phyloP scores from a whole-genome alignment of 2,888 invertebrate species.

The Plusia festucae region DNA sequence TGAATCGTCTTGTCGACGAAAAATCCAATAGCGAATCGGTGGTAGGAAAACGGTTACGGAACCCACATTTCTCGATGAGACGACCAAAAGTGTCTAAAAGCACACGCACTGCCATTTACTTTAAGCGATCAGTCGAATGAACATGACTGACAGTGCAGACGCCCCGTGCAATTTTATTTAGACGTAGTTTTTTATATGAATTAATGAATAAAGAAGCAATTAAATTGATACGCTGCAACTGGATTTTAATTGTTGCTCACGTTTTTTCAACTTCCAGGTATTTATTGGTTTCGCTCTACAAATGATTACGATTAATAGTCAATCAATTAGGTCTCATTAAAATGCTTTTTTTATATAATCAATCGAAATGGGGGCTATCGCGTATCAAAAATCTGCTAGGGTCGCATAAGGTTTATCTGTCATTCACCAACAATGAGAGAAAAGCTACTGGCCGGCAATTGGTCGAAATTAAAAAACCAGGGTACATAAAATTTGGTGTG shows the following conservation, averaged over 20 bases:
- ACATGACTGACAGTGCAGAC: not conserved
- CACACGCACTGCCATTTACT: not conserved
- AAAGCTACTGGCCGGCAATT: too few relatives aligned
- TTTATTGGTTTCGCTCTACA: not conserved
- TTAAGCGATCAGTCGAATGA: not conserved
- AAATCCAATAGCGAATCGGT: too few relatives aligned
- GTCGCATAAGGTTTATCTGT: too few relatives aligned
- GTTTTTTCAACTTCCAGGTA: not conserved
- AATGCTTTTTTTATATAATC: not conserved
- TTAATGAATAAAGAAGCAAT: not conserved
- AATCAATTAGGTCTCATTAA: not conserved
- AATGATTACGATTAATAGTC: not conserved
- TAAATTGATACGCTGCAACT: conserved; percentile 1
- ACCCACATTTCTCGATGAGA: not conserved
- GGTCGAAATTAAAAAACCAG: too few relatives aligned
- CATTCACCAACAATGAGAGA: too few relatives aligned
- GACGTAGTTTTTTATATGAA: not conserved
- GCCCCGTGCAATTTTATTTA: conserved; percentile 1
- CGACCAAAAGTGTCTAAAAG: not conserved
- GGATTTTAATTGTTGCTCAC: not conserved
- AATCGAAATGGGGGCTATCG: too few relatives aligned
- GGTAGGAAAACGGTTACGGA: too few relatives aligned
- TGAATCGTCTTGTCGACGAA: too few relatives aligned
- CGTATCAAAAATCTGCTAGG: too few relatives aligned
- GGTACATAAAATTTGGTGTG: too few relatives aligned